Percentiles rank a stretch among this genome's conserved stretches.
phyloP scores from a whole-genome alignment of 2,888 invertebrate species.

The Abrostola tripartita region DNA sequence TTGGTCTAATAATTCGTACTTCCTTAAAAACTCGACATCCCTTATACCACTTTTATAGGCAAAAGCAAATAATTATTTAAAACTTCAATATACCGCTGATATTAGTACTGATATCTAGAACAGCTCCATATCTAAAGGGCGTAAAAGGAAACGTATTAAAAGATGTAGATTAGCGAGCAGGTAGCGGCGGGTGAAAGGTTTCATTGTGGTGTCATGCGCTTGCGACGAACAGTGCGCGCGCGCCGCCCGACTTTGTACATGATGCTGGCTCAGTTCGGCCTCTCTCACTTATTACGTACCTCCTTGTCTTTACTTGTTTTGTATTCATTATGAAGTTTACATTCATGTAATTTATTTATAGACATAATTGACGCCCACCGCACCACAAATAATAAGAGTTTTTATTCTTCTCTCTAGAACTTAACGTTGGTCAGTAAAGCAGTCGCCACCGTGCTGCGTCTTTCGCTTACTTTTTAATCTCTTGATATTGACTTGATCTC shows the following conservation, averaged over 20 bases:
- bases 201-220: conserved; percentile 70
- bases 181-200: conserved; percentile 70
- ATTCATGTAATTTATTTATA: neutral
- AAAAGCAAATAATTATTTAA: neutral
- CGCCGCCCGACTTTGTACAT: conserved; percentile 30
- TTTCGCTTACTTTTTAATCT: too few species aligned
- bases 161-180: conserved; percentile 50
- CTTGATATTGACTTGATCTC: too few species aligned
- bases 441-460: too few species aligned
- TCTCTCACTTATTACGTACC: neutral
- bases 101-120: conserved; percentile 20
- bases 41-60: too few species aligned
- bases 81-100: conserved; percentile 9
- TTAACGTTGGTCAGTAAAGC: too few species aligned
- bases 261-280: conserved; percentile 14
- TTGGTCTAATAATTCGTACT: too few species aligned
- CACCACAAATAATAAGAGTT: neutral
- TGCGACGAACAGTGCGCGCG: conserved; percentile 21
- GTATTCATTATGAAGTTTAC: neutral
- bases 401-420: too few species aligned
- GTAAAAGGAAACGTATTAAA: conserved; percentile 52
- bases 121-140: conserved; percentile 45
- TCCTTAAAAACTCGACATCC: too few species aligned
- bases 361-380: neutral
- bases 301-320: neutral